phyloP scores from a whole-genome alignment of 2,888 invertebrate genomes.

The Adineta ricciae region DNA sequence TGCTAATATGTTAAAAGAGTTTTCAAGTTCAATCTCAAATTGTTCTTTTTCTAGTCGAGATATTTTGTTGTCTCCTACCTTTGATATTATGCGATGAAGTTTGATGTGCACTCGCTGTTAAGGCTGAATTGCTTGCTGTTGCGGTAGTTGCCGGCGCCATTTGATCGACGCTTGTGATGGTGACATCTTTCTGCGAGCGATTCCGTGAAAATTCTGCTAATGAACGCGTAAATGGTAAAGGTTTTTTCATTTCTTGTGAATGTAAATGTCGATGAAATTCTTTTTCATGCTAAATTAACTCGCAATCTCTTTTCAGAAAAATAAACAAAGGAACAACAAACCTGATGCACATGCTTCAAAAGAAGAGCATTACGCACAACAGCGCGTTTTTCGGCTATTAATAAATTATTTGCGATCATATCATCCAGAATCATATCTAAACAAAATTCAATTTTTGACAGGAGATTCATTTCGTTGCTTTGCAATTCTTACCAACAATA shows the following conservation, averaged over 20 bases:
- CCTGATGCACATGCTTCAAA: conserved; percentile 73
- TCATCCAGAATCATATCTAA: conserved; percentile 72
- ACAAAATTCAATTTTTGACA: conserved; percentile 12
- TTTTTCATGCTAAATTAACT: conserved; percentile 62
- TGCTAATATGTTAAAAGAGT: neutral
- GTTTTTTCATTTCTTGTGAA: conserved; percentile 27
- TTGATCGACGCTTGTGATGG: neutral
- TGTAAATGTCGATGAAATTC: conserved; percentile 38
- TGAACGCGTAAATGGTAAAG: conserved; percentile 32
- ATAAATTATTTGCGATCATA: conserved; percentile 67
- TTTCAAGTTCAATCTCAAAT: neutral
- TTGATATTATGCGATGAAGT: neutral
- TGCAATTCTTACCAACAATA: neutral
- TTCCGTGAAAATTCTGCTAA: conserved; percentile 30
- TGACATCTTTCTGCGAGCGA: conserved; percentile 26
- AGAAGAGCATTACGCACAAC: conserved; percentile 71
- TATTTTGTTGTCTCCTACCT: neutral
- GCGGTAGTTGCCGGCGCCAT: neutral
- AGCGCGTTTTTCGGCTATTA: conserved; percentile 66
- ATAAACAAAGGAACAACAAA: neutral
- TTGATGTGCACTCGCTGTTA: neutral
- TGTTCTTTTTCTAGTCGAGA: neutral
- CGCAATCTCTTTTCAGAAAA: neutral
- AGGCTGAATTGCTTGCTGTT: neutral
- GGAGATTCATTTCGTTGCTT: too few species aligned